Conservation (phyloP, 2,113 vertebrate species). For the Elgaria multicarinata region DNA sequence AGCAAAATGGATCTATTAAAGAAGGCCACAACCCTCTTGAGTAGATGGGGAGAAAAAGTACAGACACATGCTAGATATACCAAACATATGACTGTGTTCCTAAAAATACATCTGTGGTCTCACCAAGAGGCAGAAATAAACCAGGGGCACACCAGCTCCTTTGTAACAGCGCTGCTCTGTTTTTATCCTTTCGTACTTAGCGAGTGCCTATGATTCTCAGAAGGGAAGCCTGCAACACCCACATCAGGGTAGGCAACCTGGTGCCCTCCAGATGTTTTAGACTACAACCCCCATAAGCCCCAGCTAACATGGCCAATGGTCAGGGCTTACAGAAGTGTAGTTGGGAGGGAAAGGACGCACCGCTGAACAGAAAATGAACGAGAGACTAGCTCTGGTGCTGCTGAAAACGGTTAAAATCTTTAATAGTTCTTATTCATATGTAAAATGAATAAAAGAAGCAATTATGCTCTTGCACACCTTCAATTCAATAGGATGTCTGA, state of each 20-base stretch:
- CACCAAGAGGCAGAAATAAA: constrained; percentile 70
- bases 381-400: too few species aligned
- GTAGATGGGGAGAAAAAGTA: constrained; percentile 17
- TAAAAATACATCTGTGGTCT: constrained; percentile 77
- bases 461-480: too few species aligned
- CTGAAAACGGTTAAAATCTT: too few species aligned
- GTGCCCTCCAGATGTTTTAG: too few species aligned
- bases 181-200: constrained; percentile 36
- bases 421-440: too few species aligned
- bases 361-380: too few species aligned
- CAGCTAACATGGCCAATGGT: too few species aligned
- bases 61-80: constrained; percentile 54
- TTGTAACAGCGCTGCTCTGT: constrained; percentile 31
- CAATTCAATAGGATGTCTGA: too few species aligned
- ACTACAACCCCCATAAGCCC: too few species aligned
- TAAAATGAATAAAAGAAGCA: too few species aligned
- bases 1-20: background rate
- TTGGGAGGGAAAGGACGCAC: background rate
- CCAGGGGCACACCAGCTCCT: constrained; percentile 2
- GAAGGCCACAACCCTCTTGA: constrained; percentile 5
- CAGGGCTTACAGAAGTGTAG: background rate
- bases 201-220: background rate
- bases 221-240: too few species aligned
- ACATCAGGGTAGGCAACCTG: too few species aligned
- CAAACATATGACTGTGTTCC: constrained; percentile 74